Evolutionary conservation across 2,113 vertebrate genomes (phyloP).

Genomic region (Vulpes lagopus): DNA sequence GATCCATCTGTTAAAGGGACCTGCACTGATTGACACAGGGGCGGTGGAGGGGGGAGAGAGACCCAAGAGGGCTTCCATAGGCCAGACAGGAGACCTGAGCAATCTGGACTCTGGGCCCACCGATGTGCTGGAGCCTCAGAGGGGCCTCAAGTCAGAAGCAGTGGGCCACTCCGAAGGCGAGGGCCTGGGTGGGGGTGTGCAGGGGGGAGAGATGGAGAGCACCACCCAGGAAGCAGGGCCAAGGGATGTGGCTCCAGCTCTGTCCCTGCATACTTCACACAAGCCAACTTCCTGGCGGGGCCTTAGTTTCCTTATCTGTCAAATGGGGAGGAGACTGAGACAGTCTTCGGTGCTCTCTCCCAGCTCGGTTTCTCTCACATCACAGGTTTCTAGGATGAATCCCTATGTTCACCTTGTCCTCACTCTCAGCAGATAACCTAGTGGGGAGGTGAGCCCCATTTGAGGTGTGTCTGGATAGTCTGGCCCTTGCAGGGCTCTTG

Average conservation of each 20-base stretch:
- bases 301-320: background rate
- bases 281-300: background rate
- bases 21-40: background rate
- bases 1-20: constrained; percentile 70
- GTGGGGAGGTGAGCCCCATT: background rate
- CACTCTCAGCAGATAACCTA: background rate
- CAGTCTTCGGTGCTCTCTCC: background rate
- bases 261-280: background rate
- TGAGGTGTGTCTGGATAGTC: background rate
- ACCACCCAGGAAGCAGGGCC: background rate
- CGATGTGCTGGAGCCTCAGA: background rate
- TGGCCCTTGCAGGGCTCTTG: background rate
- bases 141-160: background rate
- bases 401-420: background rate
- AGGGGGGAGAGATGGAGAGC: too few relatives aligned
- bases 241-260: background rate
- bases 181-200: background rate
- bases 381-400: background rate
- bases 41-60: background rate
- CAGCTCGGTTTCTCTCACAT: background rate
- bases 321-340: background rate
- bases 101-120: background rate
- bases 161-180: accelerated
- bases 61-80: background rate
- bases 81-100: background rate